These are phyloP conservation scores for Agrotis segetum DNA, from an alignment of 2,888 invertebrate species.

Conservation along the genomic window DNA sequence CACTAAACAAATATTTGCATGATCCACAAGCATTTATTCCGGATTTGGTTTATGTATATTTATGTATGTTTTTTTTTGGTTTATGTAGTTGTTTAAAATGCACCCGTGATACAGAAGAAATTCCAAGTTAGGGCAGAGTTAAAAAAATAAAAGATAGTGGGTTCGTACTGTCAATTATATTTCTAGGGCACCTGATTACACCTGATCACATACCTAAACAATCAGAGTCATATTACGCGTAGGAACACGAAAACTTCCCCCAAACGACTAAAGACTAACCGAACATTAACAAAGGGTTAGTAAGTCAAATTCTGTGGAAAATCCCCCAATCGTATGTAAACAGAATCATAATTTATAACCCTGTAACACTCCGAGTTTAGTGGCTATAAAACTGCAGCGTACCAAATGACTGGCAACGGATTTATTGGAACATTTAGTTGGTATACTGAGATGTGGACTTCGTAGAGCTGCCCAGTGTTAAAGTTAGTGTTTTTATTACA, in stretches of 20 bases:
- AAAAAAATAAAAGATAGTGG: too few relatives aligned
- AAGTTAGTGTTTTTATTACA: neutral
- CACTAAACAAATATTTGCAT: too few relatives aligned
- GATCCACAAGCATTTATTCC: too few relatives aligned
- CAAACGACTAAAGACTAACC: constrained; percentile 24
- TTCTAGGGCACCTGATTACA: neutral
- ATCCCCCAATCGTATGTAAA: constrained; percentile 70
- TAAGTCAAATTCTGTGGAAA: constrained; percentile 64
- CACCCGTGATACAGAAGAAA: too few relatives aligned
- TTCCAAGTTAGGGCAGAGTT: too few relatives aligned
- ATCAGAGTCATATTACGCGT: neutral
- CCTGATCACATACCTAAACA: neutral
- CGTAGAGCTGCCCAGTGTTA: neutral
- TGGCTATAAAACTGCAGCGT: constrained; percentile 70
- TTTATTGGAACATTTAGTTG: constrained; percentile 45
- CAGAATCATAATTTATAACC: constrained; percentile 74
- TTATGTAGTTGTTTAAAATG: too few relatives aligned
- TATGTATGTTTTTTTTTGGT: too few relatives aligned
- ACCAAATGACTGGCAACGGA: constrained; percentile 37
- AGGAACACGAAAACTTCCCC: constrained; percentile 14
- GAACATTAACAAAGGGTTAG: constrained; percentile 27
- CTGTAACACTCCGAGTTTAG: constrained; percentile 71
- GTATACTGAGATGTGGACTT: neutral
- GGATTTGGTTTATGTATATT: too few relatives aligned
- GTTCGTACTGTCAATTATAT: too few relatives aligned